Percentiles rank a stretch among this genome's conserved stretches.
Conservation (phyloP, 2,888 invertebrate species). For the Seira ritae region DNA sequence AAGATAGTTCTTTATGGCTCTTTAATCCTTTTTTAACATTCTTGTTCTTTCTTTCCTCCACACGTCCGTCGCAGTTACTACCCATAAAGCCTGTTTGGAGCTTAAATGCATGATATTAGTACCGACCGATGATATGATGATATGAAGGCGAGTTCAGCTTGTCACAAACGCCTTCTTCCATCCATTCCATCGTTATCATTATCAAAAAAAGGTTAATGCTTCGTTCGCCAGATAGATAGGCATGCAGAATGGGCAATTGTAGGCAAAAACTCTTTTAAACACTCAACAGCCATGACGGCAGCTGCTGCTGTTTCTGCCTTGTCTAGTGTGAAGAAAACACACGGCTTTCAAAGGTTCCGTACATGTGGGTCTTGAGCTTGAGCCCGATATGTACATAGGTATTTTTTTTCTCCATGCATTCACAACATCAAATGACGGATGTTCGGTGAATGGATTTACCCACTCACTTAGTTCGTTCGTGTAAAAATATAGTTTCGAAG, state of each 20-base stretch:
- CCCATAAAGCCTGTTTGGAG: neutral
- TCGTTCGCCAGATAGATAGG: neutral
- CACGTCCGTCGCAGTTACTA: no score
- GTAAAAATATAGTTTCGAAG: neutral
- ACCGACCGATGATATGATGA: no score
- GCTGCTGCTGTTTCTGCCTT: conserved; percentile 8
- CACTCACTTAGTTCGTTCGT: no score
- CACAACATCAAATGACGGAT: neutral
- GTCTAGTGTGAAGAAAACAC: neutral
- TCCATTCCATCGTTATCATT: neutral
- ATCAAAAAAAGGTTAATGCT: conserved; percentile 13
- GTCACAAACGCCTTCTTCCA: conserved; percentile 8
- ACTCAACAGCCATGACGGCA: conserved; percentile 23
- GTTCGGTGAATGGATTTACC: no score
- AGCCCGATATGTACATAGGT: neutral
- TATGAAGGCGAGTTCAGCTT: neutral
- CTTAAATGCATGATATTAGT: neutral
- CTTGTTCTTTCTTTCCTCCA: no score
- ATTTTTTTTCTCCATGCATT: conserved; percentile 5
- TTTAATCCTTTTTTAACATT: no score
- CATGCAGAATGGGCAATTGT: conserved; percentile 1
- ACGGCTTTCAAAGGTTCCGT: neutral
- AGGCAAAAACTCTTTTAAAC: neutral
- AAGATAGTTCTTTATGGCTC: no score
- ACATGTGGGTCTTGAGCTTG: neutral